Conservation (phyloP, 2,797 vertebrate genomes). For the Siniperca undulata region DNA sequence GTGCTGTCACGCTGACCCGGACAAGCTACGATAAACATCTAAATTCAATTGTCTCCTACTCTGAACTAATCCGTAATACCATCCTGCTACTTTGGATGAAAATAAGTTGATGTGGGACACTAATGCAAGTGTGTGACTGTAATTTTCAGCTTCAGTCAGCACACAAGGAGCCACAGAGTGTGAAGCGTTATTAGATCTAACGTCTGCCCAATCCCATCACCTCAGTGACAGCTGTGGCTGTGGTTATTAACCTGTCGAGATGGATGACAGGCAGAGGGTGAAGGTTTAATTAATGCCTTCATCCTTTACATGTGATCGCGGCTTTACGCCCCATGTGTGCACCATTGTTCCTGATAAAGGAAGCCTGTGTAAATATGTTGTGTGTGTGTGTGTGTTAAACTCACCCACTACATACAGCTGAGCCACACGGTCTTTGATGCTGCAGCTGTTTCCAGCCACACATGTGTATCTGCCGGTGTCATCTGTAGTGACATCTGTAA, state of each 20-base stretch:
- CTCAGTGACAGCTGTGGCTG: slow-evolving; percentile 44
- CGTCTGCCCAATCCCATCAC: slow-evolving; percentile 53
- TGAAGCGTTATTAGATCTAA: slow-evolving; percentile 69
- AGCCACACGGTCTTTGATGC: slow-evolving; percentile 91
- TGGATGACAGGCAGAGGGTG: slow-evolving; percentile 50
- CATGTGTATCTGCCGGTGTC: slow-evolving; percentile 96
- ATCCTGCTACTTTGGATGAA: slow-evolving; percentile 26
- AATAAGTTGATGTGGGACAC: slow-evolving; percentile 41
- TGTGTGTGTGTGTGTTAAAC: slow-evolving; percentile 48
- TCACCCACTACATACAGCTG: slow-evolving; percentile 96
- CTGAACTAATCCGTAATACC: not conserved
- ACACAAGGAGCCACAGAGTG: slow-evolving; percentile 44
- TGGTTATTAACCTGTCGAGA: slow-evolving; percentile 73
- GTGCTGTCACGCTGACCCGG: not conserved
- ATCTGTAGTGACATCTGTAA: slow-evolving; percentile 90
- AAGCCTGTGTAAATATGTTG: slow-evolving; percentile 16
- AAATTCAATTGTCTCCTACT: slow-evolving; percentile 30
- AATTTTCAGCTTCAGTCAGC: slow-evolving; percentile 54
- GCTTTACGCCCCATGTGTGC: slow-evolving; percentile 6
- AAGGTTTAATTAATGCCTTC: slow-evolving; percentile 71
- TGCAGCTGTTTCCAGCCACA: slow-evolving; percentile 97
- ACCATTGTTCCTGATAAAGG: slow-evolving; percentile 44
- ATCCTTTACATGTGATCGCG: slow-evolving; percentile 38
- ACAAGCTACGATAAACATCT: not conserved
- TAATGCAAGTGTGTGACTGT: slow-evolving; percentile 33